phyloP scores from a whole-genome alignment of 2,113 vertebrate species.

The Lophotis ruficrista region DNA sequence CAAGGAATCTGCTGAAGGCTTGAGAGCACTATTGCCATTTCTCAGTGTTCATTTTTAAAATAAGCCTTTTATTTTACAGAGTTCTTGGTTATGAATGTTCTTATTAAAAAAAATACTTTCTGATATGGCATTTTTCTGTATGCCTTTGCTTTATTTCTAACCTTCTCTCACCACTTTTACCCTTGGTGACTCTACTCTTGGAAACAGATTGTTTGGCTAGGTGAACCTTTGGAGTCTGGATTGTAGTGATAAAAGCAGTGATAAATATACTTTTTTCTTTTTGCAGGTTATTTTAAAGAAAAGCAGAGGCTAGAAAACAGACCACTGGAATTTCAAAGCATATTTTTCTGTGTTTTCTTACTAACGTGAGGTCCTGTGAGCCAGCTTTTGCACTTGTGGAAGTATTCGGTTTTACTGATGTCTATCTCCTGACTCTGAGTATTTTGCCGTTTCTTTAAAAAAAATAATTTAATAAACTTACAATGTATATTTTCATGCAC shows the following conservation, averaged over 20 bases:
- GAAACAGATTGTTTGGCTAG: neutral
- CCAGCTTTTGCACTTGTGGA: neutral
- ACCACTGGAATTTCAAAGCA: constrained; percentile 29
- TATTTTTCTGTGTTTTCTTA: neutral
- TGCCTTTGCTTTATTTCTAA: neutral
- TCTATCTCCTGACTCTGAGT: neutral
- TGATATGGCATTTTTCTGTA: neutral
- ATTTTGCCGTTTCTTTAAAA: neutral
- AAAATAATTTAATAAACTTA: neutral
- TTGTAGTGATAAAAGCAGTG: neutral
- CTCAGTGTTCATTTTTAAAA: neutral
- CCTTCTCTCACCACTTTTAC: neutral
- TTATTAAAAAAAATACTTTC: neutral
- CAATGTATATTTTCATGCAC: neutral
- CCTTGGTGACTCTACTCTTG: neutral
- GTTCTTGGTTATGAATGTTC: neutral
- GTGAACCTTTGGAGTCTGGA: neutral
- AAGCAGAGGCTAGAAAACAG: constrained; percentile 76
- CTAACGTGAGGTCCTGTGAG: neutral
- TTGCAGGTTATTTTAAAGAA: constrained; percentile 80
- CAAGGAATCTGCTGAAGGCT: neutral
- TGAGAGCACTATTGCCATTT: neutral
- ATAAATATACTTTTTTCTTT: constrained; percentile 26
- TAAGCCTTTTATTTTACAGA: neutral
- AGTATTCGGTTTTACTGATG: neutral